Conservation (phyloP, 1,140 invertebrate genomes). For the Bombus vancouverensis region DNA sequence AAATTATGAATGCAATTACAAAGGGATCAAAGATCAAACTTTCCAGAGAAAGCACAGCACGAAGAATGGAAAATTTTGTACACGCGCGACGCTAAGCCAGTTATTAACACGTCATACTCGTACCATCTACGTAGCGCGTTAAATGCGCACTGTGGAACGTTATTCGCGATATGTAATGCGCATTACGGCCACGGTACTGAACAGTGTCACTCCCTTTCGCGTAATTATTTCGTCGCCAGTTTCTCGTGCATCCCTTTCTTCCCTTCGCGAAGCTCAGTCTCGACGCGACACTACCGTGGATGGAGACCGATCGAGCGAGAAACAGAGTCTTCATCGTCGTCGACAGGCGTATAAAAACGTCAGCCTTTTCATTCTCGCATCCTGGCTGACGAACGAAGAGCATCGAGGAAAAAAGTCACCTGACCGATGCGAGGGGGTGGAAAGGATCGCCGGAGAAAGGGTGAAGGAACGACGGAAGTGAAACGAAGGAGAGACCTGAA, state of each 20-base stretch:
- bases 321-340: too few relatives aligned
- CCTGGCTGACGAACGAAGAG: neutral
- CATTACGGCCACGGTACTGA: neutral
- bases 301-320: constrained; percentile 4
- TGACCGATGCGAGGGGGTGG: neutral
- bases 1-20: too few relatives aligned
- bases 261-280: neutral
- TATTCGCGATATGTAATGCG: neutral
- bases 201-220: neutral
- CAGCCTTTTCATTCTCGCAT: constrained; percentile 17
- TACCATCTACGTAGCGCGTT: neutral
- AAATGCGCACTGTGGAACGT: neutral
- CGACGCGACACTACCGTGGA: too few relatives aligned
- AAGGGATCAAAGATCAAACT: too few relatives aligned
- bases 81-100: too few relatives aligned
- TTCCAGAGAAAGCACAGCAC: too few relatives aligned
- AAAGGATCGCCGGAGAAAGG: neutral
- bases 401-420: neutral
- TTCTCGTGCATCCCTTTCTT: neutral
- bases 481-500: neutral
- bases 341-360: neutral
- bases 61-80: neutral
- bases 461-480: neutral
- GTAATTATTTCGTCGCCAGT: neutral
- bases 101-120: neutral